A percentile compares a stretch with the other conserved stretches of the same genome.
phyloP scores from a whole-genome alignment of 2,797 vertebrate species.

The Sebastes itinus region DNA sequence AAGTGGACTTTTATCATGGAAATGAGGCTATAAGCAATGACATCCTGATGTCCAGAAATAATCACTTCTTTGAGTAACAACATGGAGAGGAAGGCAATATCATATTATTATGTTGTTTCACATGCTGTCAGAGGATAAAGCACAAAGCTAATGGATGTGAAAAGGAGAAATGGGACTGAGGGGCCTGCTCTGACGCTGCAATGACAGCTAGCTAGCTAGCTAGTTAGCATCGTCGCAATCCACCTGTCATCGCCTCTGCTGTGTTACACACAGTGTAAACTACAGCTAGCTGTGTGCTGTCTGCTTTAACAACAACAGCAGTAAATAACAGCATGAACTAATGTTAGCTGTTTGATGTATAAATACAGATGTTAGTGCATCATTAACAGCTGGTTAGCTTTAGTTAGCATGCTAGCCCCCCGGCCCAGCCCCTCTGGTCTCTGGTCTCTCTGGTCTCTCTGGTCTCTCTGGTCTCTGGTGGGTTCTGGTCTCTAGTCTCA shows the following conservation, averaged over 20 bases:
- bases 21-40: too few species aligned
- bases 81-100: too few species aligned
- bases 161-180: conserved; percentile 15
- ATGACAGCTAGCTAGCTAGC: conserved; percentile 61
- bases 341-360: fast-evolving
- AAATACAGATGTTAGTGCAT: background rate
- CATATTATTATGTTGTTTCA: too few species aligned
- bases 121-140: background rate
- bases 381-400: conserved; percentile 9
- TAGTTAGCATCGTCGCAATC: conserved; percentile 54
- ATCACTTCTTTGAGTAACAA: background rate
- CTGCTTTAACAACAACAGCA: background rate
- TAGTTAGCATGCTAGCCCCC: background rate
- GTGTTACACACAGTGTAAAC: background rate
- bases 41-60: conserved; percentile 33
- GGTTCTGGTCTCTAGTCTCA: background rate
- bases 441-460: too few species aligned
- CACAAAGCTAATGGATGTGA: background rate
- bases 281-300: background rate
- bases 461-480: too few species aligned
- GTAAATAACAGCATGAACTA: background rate
- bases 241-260: conserved; percentile 42
- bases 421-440: conserved; percentile 57
- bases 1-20: too few species aligned
- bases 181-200: conserved; percentile 70